phyloP scores from a whole-genome alignment of 2,797 vertebrate genomes.

The Florisuga fusca region DNA sequence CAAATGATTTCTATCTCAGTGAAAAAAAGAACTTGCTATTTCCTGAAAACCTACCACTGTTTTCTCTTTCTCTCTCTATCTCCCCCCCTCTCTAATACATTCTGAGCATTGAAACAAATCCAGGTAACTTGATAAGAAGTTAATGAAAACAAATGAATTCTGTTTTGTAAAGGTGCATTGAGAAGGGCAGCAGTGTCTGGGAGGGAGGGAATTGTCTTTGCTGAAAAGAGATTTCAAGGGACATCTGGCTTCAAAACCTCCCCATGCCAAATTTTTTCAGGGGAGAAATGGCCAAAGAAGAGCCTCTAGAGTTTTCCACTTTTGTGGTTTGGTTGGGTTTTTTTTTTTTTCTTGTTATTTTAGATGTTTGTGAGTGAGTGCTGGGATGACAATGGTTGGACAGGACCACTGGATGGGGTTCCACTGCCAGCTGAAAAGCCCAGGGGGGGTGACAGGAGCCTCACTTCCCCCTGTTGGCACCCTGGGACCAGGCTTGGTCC shows the following conservation, averaged over 20 bases:
- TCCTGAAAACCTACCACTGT: constrained; percentile 80
- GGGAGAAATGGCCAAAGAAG: background rate
- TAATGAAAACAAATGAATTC: constrained; percentile 76
- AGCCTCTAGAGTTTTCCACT: constrained; percentile 4
- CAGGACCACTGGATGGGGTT: accelerated
- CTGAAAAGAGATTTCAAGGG: background rate
- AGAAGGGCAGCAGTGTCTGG: constrained; percentile 15
- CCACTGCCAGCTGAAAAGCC: accelerated
- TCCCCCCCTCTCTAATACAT: background rate
- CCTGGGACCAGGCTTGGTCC: no score
- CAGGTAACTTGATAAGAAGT: constrained; percentile 78
- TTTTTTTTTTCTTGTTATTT: background rate
- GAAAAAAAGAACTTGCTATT: constrained; percentile 88
- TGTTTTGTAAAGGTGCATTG: background rate
- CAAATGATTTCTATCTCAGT: constrained; percentile 87
- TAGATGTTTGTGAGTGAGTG: background rate
- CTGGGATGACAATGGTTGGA: background rate
- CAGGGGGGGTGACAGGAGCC: accelerated
- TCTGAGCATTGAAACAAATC: constrained; percentile 73
- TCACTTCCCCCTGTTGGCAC: background rate
- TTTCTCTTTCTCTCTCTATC: background rate
- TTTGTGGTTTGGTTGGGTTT: background rate
- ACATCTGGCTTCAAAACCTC: background rate
- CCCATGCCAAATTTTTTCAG: background rate
- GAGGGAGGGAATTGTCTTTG: background rate